phyloP scores from a whole-genome alignment of 2,888 invertebrate genomes.

The Athetis lepigone region DNA sequence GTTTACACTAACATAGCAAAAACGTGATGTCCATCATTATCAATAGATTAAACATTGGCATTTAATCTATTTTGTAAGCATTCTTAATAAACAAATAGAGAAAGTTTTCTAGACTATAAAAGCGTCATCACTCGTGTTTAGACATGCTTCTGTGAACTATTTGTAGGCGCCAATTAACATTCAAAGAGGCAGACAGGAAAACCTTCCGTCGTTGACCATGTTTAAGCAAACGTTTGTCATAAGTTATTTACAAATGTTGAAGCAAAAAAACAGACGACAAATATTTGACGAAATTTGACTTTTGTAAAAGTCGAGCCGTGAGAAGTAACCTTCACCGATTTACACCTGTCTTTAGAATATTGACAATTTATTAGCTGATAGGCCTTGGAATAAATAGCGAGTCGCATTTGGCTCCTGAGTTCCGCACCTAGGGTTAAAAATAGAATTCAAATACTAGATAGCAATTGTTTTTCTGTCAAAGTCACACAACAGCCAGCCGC shows the following conservation, averaged over 20 bases:
- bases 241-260: constrained; percentile 35
- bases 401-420: constrained; percentile 4
- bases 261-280: constrained; percentile 29
- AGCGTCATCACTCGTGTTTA: not conserved
- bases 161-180: constrained; percentile 23
- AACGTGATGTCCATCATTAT: not conserved
- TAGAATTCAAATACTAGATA: too few relatives aligned
- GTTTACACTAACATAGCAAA: not conserved
- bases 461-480: too few relatives aligned
- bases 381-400: constrained; percentile 14
- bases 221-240: constrained; percentile 25
- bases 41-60: not conserved
- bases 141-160: constrained; percentile 5
- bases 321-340: constrained; percentile 50
- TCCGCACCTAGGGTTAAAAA: constrained; percentile 17
- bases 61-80: too few relatives aligned
- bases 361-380: constrained; percentile 26
- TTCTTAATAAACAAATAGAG: constrained; percentile 4
- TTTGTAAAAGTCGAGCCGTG: constrained; percentile 51
- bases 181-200: constrained; percentile 26
- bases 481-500: too few relatives aligned
- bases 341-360: constrained; percentile 38
- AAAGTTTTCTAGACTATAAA: constrained; percentile 26
- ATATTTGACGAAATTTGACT: constrained; percentile 39
- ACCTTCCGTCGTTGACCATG: constrained; percentile 21